phyloP scores from a whole-genome alignment of 2,888 invertebrate species.

The Pandemis corylana region DNA sequence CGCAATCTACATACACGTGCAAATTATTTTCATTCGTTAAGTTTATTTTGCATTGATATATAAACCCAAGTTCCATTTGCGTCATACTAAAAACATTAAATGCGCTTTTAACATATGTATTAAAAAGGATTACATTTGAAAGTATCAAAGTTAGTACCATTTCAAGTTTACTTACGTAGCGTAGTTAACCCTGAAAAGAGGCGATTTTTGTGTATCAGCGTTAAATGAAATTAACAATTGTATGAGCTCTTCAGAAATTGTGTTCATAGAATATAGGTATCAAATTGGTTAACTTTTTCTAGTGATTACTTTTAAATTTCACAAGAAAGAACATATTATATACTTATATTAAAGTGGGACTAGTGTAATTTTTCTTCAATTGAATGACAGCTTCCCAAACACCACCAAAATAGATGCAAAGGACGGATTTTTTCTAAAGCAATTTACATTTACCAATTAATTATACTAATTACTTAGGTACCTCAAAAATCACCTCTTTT shows the following conservation, averaged over 20 bases:
- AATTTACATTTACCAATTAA: no score
- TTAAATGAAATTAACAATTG: no score
- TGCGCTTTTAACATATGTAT: not conserved
- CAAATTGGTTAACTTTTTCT: not conserved
- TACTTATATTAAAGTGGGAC: not conserved
- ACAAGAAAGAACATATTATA: no score
- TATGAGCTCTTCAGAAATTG: no score
- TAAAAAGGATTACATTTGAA: not conserved
- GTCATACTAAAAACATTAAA: not conserved
- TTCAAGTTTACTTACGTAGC: not conserved
- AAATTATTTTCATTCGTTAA: constrained; percentile 16
- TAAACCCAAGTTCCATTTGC: not conserved
- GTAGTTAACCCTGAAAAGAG: not conserved
- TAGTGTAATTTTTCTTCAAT: not conserved
- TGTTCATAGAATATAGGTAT: no score
- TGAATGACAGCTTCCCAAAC: not conserved
- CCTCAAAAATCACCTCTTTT: constrained; percentile 1
- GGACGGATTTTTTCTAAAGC: no score
- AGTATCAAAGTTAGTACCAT: not conserved
- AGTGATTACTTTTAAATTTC: no score
- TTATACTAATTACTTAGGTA: no score
- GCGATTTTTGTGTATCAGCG: not conserved
- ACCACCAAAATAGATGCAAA: not conserved
- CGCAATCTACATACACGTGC: constrained; percentile 34
- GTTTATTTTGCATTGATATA: not conserved